Base-by-base conservation (phyloP, 1,140 invertebrate species). In the Whitmania pigra region DNA sequence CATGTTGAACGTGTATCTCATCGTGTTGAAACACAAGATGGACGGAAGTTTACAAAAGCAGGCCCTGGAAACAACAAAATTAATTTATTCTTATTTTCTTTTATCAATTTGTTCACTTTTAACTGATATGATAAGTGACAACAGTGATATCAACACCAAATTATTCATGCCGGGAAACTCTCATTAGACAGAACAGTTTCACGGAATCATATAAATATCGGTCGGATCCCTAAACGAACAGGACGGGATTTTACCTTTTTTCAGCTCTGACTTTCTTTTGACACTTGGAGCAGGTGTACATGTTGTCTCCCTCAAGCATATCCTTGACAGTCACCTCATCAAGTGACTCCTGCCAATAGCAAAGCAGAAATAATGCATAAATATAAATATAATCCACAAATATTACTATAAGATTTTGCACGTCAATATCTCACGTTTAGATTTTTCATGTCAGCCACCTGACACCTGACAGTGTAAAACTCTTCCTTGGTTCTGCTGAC, bases 1-100 rank as follows among this genome's bases (percentile, higher is more conserved):
- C 93, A 96, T 95, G 80, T 96, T 96, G 79, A 96, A 97, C 0
- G 93, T 94, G 76, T 96, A 97, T n/a, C 93, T 85, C 93, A 97
- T 94, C 0, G 93, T 97, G 79, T 97, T 97, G 78, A 96, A 94
- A 78, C 93, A 95, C 20, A 97, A 81, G 74, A 96, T 94, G 72
- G 90, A 88, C 0, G 94, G 93, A 17, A 97, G 81, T 77, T 92
- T 92, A 78, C 94, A 94, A 78, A 96, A 95, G 81, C 93, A 96
- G 0, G 93, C 93, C 68, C 93, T 89, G 79, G 29, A 83, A 31
- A 5, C 31, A 36, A 36, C 6, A 36, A 57, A n/a, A 57, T 9
- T 3, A 3, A 57, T 57, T n/a, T 57, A 5, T n/a, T 27, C 20
- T 3, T 27, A n/a, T 57, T 57, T 5, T 57, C 25, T 57, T n/a